Evolutionary conservation across 1,140 invertebrate species (phyloP), one percentile per base, ranked within the genome.

Genomic region (Schlechtendalia chinensis): DNA sequence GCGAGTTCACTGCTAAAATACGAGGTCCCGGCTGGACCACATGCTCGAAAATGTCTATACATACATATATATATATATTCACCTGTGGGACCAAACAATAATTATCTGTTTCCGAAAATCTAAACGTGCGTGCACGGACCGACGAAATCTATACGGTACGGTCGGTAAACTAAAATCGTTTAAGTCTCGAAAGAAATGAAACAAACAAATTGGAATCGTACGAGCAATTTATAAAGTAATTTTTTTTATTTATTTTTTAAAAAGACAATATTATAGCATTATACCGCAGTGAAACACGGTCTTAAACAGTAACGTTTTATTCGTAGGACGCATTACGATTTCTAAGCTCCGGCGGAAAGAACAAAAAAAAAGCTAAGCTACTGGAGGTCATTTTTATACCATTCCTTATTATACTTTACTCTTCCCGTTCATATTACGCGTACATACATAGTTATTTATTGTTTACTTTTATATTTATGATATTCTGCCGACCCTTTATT

Each of bases 391-490:
- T 58, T 63, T 59, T 79, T 63, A 63, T 79, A 27, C 45, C 39
- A 45, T 50, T 63, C 53, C 53, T 19, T 39, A 39, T 39, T 39
- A 39, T n/a, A 47, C 27, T 59, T 77, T 27, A 22, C 22, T 29
- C 58, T 17, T 11, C 39, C 22, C 56, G 1, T 61, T 45, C 22
- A 39, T 50, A 59, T 50, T 47, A 24, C 58, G 39, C 1, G 54
- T 11, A 39, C 8, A 39, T 39, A 39, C 8, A 39, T 39, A 24
- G 75, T 79, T 79, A 79, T 79, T 79, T 79, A 79, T 79, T 63
- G 45, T 77, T 79, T 63, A 27, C 39, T 79, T 47, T 47, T 63
- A 79, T 79, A 79, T 79, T 79, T 79, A 79, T 79, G 75, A 12
- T 59, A 54, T 50, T 47, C 58, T 45, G 4, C 39, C 39, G 58